These are phyloP conservation scores for Leucoraja erinaceus DNA, from an alignment of 2,113 vertebrate genomes.

Conservation along the genomic window DNA sequence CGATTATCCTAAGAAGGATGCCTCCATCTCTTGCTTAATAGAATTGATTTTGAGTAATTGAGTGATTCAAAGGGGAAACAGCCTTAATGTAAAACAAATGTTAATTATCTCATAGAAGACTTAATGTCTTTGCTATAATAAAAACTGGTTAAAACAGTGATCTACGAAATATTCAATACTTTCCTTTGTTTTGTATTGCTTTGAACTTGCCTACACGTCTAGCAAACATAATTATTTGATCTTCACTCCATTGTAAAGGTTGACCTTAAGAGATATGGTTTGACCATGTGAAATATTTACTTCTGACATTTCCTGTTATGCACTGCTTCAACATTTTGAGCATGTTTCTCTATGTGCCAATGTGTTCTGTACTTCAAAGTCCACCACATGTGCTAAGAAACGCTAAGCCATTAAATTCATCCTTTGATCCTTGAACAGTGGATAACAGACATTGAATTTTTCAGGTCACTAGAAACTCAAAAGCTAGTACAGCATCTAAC, in stretches of 20 bases:
- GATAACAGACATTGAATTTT: background rate
- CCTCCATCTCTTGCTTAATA: background rate
- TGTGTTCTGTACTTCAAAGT: background rate
- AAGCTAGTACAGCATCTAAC: background rate
- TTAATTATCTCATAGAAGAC: background rate
- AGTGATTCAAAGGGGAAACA: background rate
- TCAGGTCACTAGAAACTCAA: background rate
- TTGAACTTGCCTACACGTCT: background rate
- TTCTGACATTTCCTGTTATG: background rate
- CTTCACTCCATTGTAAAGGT: background rate
- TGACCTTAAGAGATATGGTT: background rate
- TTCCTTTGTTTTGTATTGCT: background rate
- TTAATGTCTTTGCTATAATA: background rate
- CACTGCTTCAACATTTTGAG: background rate
- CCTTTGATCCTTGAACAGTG: background rate
- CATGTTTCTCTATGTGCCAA: background rate
- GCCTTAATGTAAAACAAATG: background rate
- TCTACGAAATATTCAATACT: background rate
- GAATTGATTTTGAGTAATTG: background rate
- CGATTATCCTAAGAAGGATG: background rate
- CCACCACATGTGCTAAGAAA: constrained; percentile 4
- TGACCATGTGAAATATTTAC: background rate
- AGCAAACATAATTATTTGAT: background rate
- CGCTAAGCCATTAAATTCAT: background rate
- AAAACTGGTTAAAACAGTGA: no score